phyloP scores from a whole-genome alignment of 2,113 vertebrate genomes.

The Spilogale gracilis region DNA sequence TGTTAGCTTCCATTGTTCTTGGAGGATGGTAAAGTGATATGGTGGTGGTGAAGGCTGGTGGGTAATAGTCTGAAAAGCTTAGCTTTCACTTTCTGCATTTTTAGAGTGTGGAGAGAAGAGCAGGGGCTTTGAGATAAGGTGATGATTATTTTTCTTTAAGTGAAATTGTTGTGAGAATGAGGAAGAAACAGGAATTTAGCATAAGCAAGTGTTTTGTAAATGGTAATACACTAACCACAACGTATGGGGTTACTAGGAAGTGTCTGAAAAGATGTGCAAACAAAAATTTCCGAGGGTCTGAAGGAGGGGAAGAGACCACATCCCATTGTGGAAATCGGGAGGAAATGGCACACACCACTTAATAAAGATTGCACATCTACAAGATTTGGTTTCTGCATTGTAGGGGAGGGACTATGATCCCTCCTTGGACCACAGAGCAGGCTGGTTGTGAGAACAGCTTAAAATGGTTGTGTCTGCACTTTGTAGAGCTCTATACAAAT shows the following conservation, averaged over 20 bases:
- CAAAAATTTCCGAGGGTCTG: background rate
- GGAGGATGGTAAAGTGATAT: background rate
- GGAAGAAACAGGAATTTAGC: background rate
- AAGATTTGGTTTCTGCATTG: background rate
- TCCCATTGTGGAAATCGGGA: background rate
- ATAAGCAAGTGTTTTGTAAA: conserved; percentile 4
- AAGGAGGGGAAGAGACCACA: background rate
- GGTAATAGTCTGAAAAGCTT: no score
- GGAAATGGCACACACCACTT: background rate
- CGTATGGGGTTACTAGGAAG: background rate
- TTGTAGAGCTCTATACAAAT: background rate
- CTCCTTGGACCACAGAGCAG: background rate
- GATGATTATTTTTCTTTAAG: background rate
- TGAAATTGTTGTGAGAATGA: conserved; percentile 17
- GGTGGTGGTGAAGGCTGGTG: background rate
- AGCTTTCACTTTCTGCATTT: conserved; percentile 41
- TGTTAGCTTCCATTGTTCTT: background rate
- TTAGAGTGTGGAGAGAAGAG: background rate
- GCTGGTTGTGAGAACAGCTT: background rate
- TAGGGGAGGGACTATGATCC: background rate
- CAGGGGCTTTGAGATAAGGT: background rate
- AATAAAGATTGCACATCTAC: background rate
- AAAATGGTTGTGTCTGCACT: background rate
- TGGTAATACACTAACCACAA: background rate
- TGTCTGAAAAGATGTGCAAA: background rate